phyloP scores from a whole-genome alignment of 2,797 vertebrate species.

The Lepilemur ruficaudatus region DNA sequence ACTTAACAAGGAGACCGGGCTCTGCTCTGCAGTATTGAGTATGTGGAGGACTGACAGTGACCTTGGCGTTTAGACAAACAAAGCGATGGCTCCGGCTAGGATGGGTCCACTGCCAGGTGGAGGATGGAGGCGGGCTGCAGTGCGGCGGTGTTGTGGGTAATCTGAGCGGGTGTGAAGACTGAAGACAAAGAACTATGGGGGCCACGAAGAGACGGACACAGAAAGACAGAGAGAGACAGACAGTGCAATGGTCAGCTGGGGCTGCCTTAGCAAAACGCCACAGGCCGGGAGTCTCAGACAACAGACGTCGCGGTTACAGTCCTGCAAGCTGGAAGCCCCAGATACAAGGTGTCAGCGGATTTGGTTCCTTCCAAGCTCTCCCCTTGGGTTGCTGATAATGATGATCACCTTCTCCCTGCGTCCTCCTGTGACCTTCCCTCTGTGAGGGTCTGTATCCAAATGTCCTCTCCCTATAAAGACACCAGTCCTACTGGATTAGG shows the following conservation, averaged over 20 bases:
- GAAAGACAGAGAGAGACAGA: not conserved
- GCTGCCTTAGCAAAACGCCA: not conserved
- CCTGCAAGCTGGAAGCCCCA: not conserved
- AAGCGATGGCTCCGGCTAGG: not conserved
- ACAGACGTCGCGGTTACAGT: too few relatives aligned
- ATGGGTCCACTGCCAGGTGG: fast-evolving
- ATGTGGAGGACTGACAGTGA: fast-evolving
- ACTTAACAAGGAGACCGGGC: not conserved
- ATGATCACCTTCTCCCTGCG: too few relatives aligned
- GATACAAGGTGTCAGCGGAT: fast-evolving
- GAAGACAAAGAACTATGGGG: not conserved
- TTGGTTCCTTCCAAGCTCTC: too few relatives aligned
- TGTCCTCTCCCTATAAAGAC: too few relatives aligned
- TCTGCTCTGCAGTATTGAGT: not conserved
- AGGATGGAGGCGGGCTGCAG: not conserved
- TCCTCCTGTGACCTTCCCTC: too few relatives aligned
- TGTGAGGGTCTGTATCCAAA: too few relatives aligned
- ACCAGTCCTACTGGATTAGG: too few relatives aligned
- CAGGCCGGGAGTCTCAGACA: not conserved
- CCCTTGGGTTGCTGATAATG: not conserved
- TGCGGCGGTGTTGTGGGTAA: fast-evolving
- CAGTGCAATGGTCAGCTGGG: fast-evolving
- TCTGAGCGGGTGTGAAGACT: not conserved
- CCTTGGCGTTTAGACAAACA: not conserved
- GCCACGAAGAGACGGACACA: too few relatives aligned